A percentile compares a stretch with the other conserved stretches of the same genome.
phyloP scores from a whole-genome alignment of 2,888 invertebrate genomes.

The Chymomyza amoena region DNA sequence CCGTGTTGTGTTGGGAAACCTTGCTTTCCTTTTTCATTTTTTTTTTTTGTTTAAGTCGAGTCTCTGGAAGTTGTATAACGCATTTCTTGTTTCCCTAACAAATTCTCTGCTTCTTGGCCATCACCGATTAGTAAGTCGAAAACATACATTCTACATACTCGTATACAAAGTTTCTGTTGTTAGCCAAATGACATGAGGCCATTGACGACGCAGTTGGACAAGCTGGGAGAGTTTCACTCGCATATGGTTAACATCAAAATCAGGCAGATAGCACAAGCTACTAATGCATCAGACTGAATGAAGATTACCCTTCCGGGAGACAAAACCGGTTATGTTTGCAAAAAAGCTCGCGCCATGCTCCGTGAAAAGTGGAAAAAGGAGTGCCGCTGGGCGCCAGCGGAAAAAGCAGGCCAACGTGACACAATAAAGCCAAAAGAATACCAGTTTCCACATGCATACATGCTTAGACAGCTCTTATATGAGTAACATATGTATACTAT shows the following conservation, averaged over 20 bases:
- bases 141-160: neutral
- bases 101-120: neutral
- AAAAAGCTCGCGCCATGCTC: neutral
- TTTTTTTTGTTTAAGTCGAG: neutral
- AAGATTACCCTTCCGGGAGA: neutral
- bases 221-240: neutral
- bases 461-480: neutral
- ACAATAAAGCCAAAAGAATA: slow-evolving; percentile 17
- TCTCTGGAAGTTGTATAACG: slow-evolving; percentile 54
- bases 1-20: slow-evolving; percentile 37
- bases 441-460: neutral
- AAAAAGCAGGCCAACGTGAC: slow-evolving; percentile 67
- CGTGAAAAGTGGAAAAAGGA: slow-evolving; percentile 16
- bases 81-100: slow-evolving; percentile 4
- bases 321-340: neutral
- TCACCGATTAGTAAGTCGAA: neutral
- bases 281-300: neutral
- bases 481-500: neutral
- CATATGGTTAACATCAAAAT: neutral
- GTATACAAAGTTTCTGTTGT: neutral
- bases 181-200: neutral
- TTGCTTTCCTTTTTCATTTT: slow-evolving; percentile 1
- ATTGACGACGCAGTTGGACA: neutral
- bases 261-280: neutral
- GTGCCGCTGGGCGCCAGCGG: slow-evolving; percentile 41